Evolutionary conservation across 2,113 vertebrate genomes (phyloP).

Genomic region (Neodon shergylaensis): DNA sequence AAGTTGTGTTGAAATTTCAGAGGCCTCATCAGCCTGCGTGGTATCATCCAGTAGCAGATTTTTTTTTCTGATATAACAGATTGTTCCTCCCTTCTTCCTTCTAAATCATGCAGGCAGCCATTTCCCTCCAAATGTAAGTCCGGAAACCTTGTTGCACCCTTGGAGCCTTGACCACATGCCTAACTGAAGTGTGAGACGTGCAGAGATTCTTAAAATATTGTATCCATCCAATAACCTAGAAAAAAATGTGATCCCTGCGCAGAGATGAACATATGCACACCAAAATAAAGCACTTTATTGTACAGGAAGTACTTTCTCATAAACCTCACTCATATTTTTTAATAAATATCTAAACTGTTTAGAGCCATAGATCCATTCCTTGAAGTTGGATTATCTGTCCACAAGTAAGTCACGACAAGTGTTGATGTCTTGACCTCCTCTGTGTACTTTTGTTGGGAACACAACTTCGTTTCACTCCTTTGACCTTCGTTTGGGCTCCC

Average conservation of each 20-base stretch:
- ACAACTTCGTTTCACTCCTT: background rate
- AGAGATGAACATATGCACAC: background rate
- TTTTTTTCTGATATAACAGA: background rate
- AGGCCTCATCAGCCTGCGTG: background rate
- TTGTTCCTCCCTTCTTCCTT: background rate
- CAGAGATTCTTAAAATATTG: background rate
- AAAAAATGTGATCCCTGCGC: background rate
- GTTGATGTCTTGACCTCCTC: background rate
- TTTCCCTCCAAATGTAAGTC: constrained; percentile 1
- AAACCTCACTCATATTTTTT: background rate
- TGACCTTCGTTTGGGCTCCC: background rate
- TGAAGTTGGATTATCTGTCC: background rate
- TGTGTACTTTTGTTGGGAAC: background rate
- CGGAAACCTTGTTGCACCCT: background rate
- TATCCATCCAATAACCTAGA: background rate
- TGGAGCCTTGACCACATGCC: background rate
- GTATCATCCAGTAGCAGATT: background rate
- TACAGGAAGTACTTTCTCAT: background rate
- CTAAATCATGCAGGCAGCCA: background rate
- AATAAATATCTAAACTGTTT: background rate
- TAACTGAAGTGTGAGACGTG: background rate
- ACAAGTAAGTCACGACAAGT: background rate
- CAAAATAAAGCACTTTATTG: background rate
- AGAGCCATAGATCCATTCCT: background rate
- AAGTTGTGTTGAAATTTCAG: constrained; percentile 7